Base-by-base conservation (phyloP, 2,888 invertebrate genomes). In the Brachyptera putata region DNA sequence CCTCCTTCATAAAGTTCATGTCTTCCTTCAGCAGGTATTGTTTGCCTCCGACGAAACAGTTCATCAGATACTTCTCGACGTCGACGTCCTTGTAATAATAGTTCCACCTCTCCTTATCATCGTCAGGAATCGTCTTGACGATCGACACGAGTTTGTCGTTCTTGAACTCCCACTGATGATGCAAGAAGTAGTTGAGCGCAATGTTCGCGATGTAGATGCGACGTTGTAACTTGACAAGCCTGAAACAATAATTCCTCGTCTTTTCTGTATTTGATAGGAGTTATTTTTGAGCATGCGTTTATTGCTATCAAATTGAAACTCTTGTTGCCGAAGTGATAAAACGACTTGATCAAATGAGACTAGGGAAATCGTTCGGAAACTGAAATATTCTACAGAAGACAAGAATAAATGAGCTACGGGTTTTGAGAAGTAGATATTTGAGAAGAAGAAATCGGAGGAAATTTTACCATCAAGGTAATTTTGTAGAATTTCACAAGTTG, bases 171-270 rank as follows among this genome's bases (percentile, higher is more conserved):
- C 95, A 96, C 65, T 88, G 81, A 67, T 87, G 84, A 0, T 78
- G 80, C 1, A 87, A 79, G 70, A 92, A 95, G 72, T 87, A 87
- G 13, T 81, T 77, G 1, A 95, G 71, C 0, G 87, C 87, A 57
- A 78, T 76, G 68, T 87, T 85, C 0, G 92, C 87, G 22, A 80
- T 81, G 73, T 86, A 92, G 53, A 95, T 85, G 66, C 85, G 85
- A 13, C 87, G 80, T 70, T 95, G 94, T 24, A 94, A 71, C 73
- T 82, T 86, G 9, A 91, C 74, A 62, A 95, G 77, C 75, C 94
- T 95, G 71, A 9, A 30, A 11, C 9, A 34, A 34, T 3, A 34
- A n/a, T n/a, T n/a, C n/a, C n/a, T n/a, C n/a, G n/a, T n/a, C n/a
- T n/a, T n/a, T n/a, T n/a, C n/a, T n/a, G n/a, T n/a, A n/a, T n/a